These are phyloP conservation scores for Falcaria lacertinaria DNA, from an alignment of 2,888 invertebrate genomes.

Conservation along the genomic window DNA sequence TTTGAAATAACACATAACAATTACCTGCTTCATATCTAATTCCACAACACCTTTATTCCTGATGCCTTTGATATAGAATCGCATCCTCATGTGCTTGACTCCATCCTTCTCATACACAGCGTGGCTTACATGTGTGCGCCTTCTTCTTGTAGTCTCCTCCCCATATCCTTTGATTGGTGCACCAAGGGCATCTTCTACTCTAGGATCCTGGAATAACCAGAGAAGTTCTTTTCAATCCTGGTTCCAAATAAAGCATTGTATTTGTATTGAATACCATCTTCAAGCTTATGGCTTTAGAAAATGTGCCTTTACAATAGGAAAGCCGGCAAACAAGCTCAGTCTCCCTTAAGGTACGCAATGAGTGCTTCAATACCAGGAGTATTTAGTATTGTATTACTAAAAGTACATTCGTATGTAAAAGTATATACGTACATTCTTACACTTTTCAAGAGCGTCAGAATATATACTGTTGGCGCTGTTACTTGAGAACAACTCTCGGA, in stretches of 20 bases:
- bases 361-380: too few species aligned
- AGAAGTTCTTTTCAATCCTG: too few species aligned
- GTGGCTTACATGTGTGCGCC: conserved; percentile 92
- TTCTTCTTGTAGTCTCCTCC: conserved; percentile 90
- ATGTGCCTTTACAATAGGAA: too few species aligned
- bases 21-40: conserved; percentile 91
- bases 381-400: too few species aligned
- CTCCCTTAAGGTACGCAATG: too few species aligned
- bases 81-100: conserved; percentile 90
- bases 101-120: conserved; percentile 87
- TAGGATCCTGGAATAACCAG: conserved; percentile 81
- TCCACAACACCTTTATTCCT: conserved; percentile 90
- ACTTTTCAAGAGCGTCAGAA: conserved; percentile 86
- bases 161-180: conserved; percentile 93
- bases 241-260: too few species aligned
- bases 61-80: conserved; percentile 92
- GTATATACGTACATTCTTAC: conserved; percentile 78
- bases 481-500: conserved; percentile 92
- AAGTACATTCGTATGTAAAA: too few species aligned
- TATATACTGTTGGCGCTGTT: conserved; percentile 93
- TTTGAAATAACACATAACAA: not conserved
- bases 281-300: too few species aligned
- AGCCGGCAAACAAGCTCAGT: too few species aligned
- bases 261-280: too few species aligned
- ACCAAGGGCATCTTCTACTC: conserved; percentile 91